Percentiles rank a stretch among this genome's conserved stretches.
Evolutionary conservation across 2,113 vertebrate species (phyloP).

Genomic region (Leptodactylus fuscus): DNA sequence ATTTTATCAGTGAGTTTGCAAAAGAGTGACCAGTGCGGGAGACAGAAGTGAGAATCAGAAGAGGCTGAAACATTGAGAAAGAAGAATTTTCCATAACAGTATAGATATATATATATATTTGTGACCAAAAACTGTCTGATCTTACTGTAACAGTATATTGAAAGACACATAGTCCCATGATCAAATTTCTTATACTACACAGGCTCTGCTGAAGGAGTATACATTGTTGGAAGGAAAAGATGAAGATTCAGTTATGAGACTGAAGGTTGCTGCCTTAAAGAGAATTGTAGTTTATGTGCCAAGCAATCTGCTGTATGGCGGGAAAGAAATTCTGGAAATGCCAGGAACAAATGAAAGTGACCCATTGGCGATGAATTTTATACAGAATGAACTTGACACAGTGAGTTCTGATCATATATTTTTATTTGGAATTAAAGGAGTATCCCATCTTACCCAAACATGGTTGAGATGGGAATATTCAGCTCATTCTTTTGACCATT

Average conservation of each 20-base stretch:
- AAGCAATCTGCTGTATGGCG: conserved; percentile 37
- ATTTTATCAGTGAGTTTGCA: too few relatives aligned
- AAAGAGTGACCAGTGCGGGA: too few relatives aligned
- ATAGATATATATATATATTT: too few relatives aligned
- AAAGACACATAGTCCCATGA: too few relatives aligned
- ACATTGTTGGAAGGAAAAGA: neutral
- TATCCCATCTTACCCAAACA: too few relatives aligned
- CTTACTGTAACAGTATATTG: neutral
- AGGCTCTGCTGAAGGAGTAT: conserved; percentile 10
- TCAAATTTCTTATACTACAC: neutral
- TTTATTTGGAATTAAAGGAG: neutral
- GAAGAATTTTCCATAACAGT: too few relatives aligned
- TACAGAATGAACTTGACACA: conserved; percentile 43
- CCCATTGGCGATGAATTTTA: conserved; percentile 43
- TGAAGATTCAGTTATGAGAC: too few relatives aligned
- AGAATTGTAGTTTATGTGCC: conserved; percentile 48
- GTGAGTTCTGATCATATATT: conserved; percentile 13
- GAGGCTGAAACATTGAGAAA: too few relatives aligned
- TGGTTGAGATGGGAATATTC: too few relatives aligned
- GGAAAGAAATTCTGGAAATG: conserved; percentile 45
- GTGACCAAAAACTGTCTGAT: too few relatives aligned
- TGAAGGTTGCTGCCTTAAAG: conserved; percentile 31
- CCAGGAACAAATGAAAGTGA: conserved; percentile 42
- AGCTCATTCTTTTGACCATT: too few relatives aligned
- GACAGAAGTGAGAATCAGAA: too few relatives aligned